These are phyloP conservation scores for Macrobrachium nipponense DNA, from an alignment of 1,140 invertebrate species.

Conservation along the genomic window DNA sequence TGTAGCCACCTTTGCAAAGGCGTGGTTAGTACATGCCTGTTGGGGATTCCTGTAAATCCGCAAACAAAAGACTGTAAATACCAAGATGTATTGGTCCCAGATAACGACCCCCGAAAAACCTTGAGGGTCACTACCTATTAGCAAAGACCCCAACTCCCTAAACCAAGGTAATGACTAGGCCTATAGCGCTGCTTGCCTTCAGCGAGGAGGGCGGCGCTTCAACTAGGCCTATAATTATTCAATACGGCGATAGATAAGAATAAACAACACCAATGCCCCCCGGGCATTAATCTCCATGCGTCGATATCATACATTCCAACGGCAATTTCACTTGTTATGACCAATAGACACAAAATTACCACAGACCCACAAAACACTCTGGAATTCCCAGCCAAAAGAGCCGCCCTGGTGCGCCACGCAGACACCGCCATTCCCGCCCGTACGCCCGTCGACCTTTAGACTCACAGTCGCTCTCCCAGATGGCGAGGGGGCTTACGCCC, in stretches of 20 bases:
- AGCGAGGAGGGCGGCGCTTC: background rate
- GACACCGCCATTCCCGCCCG: background rate
- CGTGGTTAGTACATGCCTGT: too few relatives aligned
- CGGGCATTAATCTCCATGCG: constrained; percentile 39
- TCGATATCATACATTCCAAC: constrained; percentile 51
- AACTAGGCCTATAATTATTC: background rate
- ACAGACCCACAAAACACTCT: constrained; percentile 54
- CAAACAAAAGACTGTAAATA: too few relatives aligned
- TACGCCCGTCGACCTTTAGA: background rate
- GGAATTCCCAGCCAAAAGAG: constrained; percentile 1
- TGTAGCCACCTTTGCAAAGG: too few relatives aligned
- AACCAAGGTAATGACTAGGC: too few relatives aligned
- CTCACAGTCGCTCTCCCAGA: background rate
- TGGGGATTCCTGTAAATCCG: too few relatives aligned
- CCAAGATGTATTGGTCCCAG: too few relatives aligned
- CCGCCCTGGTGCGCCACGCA: background rate
- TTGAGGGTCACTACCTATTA: too few relatives aligned
- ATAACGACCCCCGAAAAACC: too few relatives aligned
- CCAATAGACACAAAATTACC: constrained; percentile 60
- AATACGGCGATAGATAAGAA: background rate
- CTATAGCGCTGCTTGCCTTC: background rate
- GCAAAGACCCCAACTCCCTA: too few relatives aligned
- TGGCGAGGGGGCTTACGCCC: constrained; percentile 3
- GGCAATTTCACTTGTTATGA: constrained; percentile 40
- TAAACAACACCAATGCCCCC: background rate